Evolutionary conservation across 2,888 invertebrate species (phyloP).

Genomic region (Stenolophus ochropezus): DNA sequence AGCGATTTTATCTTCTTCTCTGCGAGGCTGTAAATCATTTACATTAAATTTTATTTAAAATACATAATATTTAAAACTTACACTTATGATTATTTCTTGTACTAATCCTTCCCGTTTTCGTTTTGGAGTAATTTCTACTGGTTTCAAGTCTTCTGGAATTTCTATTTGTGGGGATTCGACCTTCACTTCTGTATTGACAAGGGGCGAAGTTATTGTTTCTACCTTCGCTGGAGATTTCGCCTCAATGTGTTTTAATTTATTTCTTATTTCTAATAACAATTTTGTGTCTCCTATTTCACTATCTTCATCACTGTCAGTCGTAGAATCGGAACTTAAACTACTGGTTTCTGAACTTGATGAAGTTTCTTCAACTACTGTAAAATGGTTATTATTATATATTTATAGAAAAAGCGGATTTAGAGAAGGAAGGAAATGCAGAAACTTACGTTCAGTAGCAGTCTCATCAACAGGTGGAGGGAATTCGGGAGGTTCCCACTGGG

Average conservation of each 20-base stretch:
- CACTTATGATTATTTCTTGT: slow-evolving; percentile 80
- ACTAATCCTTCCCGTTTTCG: slow-evolving; percentile 76
- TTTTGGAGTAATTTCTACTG: slow-evolving; percentile 67
- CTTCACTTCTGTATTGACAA: slow-evolving; percentile 66
- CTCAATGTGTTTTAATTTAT: slow-evolving; percentile 70
- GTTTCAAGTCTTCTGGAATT: slow-evolving; percentile 63
- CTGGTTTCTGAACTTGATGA: slow-evolving; percentile 71
- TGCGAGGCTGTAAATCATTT: slow-evolving; percentile 79
- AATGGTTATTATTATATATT: neutral
- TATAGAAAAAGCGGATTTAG: too few species aligned
- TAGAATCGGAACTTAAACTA: slow-evolving; percentile 72
- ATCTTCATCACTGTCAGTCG: slow-evolving; percentile 74
- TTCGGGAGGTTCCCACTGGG: slow-evolving; percentile 87
- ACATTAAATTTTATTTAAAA: neutral
- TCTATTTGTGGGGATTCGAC: slow-evolving; percentile 65
- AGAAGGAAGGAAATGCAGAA: too few species aligned
- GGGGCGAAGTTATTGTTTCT: slow-evolving; percentile 26
- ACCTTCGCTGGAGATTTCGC: slow-evolving; percentile 63
- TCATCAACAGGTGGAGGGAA: slow-evolving; percentile 71
- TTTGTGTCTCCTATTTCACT: slow-evolving; percentile 71
- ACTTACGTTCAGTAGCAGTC: slow-evolving; percentile 50
- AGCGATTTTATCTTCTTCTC: slow-evolving; percentile 85
- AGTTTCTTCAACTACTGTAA: slow-evolving; percentile 68
- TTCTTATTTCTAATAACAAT: slow-evolving; percentile 70
- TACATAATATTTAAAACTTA: slow-evolving; percentile 71